Evolutionary conservation across 2,797 vertebrate species (phyloP), one percentile per base, ranked within the genome.

Genomic region (Tympanoctomys barrerae): DNA sequence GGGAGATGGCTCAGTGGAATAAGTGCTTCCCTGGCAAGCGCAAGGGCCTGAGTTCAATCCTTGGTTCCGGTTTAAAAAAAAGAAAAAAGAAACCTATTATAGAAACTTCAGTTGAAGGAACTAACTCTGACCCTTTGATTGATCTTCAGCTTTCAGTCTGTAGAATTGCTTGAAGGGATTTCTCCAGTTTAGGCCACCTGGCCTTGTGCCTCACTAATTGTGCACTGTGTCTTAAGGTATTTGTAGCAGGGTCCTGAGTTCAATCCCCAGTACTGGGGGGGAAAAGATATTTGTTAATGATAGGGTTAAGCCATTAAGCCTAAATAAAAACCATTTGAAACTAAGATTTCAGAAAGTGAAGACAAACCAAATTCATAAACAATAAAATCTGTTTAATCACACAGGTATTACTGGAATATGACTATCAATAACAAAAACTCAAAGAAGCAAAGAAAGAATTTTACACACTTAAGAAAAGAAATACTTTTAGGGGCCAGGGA

Each of bases 271-370:
- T 49, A 49, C 49, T 11, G 5, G 42, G 42, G 42, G 4, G 42
- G 11, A 1, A 49, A 7, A 94, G 22, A 19, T 81, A n/a, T 66
- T 83, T 46, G 26, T 80, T 75, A 84, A 33, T 70, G 77, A 77
- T 13, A 59, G 28, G 39, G 33, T 64, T 42, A 86, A 86, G 16
- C 7, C 33, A 54, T 31, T 54, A 36, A 61, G 31, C 71, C 24
- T 85, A 79, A 49, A 49, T 16, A 54, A 18, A 85, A 61, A 36
- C 61, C 24, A 73, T 59, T 90, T 42, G 54, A 73, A 94, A n/a
- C 28, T 62, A 54, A 75, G 57, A 52, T 92, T 93, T 95, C 52
- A 71, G 71, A 78, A 61, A 26, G 46, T 42, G 42, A 91, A 90
- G 68, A 46, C 18, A 89, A 70, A 12, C 19, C 4, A 39, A 87